Evolutionary conservation across 2,113 vertebrate species (phyloP).

Genomic region (Hymenochirus boettgeri): DNA sequence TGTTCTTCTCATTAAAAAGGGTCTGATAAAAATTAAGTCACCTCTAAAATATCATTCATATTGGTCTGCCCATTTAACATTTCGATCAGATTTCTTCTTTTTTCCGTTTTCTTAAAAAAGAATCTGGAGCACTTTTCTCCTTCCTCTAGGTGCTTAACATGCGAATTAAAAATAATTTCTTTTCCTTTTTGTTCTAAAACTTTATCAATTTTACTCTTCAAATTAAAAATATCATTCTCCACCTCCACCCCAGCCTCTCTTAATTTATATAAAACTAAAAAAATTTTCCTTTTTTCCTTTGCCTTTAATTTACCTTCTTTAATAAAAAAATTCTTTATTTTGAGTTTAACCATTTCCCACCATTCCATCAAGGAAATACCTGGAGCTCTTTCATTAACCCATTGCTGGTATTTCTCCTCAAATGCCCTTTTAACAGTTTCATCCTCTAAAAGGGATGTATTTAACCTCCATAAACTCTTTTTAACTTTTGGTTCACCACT

Average conservation of each 20-base stretch:
- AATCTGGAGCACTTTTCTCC: background rate
- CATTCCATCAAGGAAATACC: background rate
- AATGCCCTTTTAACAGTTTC: background rate
- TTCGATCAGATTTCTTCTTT: no score
- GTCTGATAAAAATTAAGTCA: background rate
- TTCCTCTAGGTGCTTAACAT: background rate
- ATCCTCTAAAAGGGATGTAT: background rate
- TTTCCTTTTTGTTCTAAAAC: background rate
- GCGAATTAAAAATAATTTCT: background rate
- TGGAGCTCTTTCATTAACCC: background rate
- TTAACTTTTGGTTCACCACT: background rate
- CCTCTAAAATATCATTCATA: background rate
- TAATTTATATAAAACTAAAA: background rate
- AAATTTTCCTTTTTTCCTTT: background rate
- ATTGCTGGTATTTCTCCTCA: no score
- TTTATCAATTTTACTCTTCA: background rate
- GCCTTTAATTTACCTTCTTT: background rate
- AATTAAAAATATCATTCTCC: background rate
- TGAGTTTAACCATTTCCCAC: background rate
- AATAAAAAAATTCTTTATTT: conserved; percentile 3
- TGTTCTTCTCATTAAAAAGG: background rate
- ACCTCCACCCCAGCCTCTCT: background rate
- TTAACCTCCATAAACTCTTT: background rate
- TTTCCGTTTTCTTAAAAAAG: background rate
- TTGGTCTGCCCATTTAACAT: background rate